Evolutionary conservation across 2,113 vertebrate genomes (phyloP).

Genomic region (Psittacara wagleri): DNA sequence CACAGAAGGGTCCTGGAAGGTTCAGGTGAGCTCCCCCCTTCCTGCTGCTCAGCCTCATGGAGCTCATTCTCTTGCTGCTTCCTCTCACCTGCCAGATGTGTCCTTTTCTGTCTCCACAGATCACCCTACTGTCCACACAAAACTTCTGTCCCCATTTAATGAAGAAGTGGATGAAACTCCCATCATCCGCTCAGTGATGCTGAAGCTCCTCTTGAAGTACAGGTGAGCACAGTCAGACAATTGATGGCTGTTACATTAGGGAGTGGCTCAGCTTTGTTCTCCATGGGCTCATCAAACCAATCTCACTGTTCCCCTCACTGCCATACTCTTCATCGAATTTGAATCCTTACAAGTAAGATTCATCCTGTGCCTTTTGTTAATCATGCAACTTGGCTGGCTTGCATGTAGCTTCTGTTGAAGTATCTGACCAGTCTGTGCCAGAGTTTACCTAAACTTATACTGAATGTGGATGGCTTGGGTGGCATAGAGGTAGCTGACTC

Average conservation of each 20-base stretch:
- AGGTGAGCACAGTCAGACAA: constrained; percentile 72
- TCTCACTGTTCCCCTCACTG: not conserved
- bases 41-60: fast-evolving
- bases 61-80: not conserved
- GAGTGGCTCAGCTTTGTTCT: not conserved
- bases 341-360: not conserved
- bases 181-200: constrained; percentile 87
- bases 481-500: no score
- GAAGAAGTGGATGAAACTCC: constrained; percentile 91
- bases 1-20: constrained; percentile 3
- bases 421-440: not conserved
- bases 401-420: not conserved
- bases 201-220: constrained; percentile 94
- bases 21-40: constrained; percentile 42
- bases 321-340: fast-evolving
- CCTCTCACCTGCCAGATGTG: not conserved
- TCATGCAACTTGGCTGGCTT: not conserved
- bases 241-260: not conserved
- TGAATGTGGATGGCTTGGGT: not conserved
- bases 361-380: not conserved
- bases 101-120: constrained; percentile 30
- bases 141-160: constrained; percentile 87
- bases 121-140: constrained; percentile 73
- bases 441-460: not conserved
- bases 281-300: not conserved